Evolutionary conservation across 2,888 invertebrate genomes (phyloP).

Genomic region (Hypolimnas misippus): DNA sequence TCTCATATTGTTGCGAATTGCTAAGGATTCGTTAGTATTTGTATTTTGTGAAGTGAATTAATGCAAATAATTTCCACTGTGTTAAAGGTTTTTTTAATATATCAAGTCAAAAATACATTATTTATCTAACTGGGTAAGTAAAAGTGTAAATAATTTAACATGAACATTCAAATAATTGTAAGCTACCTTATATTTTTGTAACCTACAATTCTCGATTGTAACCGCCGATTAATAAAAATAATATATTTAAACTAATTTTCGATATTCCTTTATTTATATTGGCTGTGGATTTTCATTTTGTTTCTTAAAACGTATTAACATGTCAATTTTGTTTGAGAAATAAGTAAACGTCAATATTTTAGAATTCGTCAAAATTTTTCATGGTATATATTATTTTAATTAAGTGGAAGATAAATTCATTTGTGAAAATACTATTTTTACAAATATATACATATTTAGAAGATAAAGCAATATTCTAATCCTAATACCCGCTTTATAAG

Average conservation of each 20-base stretch:
- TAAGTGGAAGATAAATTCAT: no score
- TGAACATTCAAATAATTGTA: neutral
- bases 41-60: conserved; percentile 7
- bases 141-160: neutral
- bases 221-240: neutral
- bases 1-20: conserved; percentile 11
- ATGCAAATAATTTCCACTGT: neutral
- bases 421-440: no score
- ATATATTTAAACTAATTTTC: neutral
- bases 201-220: neutral
- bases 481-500: no score
- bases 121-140: neutral
- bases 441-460: no score
- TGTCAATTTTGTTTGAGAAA: neutral
- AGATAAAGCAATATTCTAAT: no score
- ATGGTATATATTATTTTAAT: no score
- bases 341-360: neutral
- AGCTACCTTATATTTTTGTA: neutral
- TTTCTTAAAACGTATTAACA: neutral
- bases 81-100: neutral
- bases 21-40: conserved; percentile 5
- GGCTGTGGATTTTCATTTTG: neutral
- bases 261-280: neutral
- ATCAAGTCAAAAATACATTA: neutral
- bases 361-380: neutral